Evolutionary conservation across 2,888 invertebrate genomes (phyloP).

Genomic region (Aethes cnicana): DNA sequence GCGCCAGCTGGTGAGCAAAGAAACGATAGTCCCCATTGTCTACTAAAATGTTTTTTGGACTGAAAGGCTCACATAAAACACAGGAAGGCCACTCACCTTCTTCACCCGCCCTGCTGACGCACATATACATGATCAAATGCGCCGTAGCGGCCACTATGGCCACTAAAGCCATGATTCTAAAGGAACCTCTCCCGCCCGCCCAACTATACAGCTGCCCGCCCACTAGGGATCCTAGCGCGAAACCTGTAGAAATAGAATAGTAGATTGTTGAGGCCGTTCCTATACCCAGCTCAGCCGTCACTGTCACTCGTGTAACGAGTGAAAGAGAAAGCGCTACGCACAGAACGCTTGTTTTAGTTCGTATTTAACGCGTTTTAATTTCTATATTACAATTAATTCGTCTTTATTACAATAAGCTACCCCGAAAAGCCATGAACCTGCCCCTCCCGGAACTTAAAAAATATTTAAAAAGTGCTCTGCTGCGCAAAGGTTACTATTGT

Average conservation of each 20-base stretch:
- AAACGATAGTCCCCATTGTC: no score
- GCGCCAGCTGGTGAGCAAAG: no score
- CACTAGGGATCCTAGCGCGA: slow-evolving; percentile 87
- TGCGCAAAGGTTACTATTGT: no score
- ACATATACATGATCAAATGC: slow-evolving; percentile 48
- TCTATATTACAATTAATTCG: no score
- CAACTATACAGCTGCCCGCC: slow-evolving; percentile 87
- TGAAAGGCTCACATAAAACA: slow-evolving; percentile 32
- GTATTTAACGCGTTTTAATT: no score
- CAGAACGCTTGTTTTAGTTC: no score
- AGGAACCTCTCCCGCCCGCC: slow-evolving; percentile 81
- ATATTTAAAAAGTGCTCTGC: no score
- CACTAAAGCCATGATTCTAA: slow-evolving; percentile 53
- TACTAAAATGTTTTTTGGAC: slow-evolving; percentile 43
- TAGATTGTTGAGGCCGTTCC: slow-evolving; percentile 7
- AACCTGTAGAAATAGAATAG: slow-evolving; percentile 76
- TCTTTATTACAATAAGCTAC: no score
- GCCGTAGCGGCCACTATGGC: slow-evolving; percentile 47
- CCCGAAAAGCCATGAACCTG: no score
- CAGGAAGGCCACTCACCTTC: slow-evolving; percentile 22
- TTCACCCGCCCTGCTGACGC: slow-evolving; percentile 34
- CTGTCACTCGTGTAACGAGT: neutral
- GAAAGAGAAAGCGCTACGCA: no score
- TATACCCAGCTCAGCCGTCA: neutral
- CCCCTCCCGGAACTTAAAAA: no score